These are phyloP conservation scores for Ctenochaetus hawaiiensis DNA, from an alignment of 2,797 vertebrate species.

Conservation along the genomic window DNA sequence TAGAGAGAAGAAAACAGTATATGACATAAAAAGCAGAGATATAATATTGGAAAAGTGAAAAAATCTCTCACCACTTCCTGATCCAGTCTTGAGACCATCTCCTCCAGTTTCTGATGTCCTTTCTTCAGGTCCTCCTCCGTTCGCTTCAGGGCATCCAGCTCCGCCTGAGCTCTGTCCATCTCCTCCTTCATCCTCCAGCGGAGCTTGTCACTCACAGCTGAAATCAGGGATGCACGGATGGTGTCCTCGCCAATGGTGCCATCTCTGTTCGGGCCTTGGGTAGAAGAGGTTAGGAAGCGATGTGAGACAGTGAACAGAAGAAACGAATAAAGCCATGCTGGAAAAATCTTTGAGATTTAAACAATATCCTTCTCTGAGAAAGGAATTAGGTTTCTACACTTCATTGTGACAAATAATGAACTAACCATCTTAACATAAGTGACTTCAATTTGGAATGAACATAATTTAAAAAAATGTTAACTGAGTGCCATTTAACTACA, in stretches of 20 bases:
- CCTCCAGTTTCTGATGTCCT: conserved; percentile 97
- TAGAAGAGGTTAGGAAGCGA: background rate
- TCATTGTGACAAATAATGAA: background rate
- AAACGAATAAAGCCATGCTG: background rate
- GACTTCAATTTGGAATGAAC: too few relatives aligned
- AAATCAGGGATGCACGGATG: conserved; percentile 97
- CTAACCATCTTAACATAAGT: background rate
- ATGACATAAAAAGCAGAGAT: background rate
- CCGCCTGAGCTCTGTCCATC: conserved; percentile 97
- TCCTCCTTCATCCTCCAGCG: conserved; percentile 99
- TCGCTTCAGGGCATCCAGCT: conserved; percentile 96
- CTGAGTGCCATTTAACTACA: too few relatives aligned
- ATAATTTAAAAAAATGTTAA: too few relatives aligned
- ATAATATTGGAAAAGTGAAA: background rate
- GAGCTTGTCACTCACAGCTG: conserved; percentile 97
- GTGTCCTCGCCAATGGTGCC: conserved; percentile 98
- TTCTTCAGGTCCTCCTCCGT: conserved; percentile 98
- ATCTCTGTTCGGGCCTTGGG: conserved; percentile 91
- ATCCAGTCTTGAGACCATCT: conserved; percentile 96
- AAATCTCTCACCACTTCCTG: conserved; percentile 96
- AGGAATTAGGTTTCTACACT: background rate
- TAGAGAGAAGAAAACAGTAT: background rate
- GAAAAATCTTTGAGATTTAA: background rate
- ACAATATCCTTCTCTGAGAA: background rate
- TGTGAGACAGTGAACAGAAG: background rate